These are phyloP conservation scores for Muntiacus reevesi DNA, from an alignment of 2,113 vertebrate species.

Conservation along the genomic window DNA sequence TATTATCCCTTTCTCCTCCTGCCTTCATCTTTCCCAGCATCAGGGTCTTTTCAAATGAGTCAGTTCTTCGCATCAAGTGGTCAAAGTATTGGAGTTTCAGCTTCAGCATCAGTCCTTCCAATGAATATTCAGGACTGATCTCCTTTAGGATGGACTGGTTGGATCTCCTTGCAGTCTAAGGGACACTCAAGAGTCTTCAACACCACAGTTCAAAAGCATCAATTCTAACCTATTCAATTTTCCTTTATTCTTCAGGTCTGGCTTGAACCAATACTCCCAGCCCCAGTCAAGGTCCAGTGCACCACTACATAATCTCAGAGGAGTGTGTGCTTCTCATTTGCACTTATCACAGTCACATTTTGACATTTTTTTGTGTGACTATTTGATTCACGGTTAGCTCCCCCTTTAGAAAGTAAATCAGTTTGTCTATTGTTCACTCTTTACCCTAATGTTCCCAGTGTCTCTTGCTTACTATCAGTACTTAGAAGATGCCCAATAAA, in stretches of 20 bases:
- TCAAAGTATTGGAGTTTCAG: neutral
- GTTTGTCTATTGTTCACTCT: neutral
- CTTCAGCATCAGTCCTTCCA: neutral
- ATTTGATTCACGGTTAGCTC: neutral
- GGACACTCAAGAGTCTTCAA: neutral
- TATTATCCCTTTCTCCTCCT: neutral
- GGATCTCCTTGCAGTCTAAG: neutral
- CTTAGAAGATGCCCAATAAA: neutral
- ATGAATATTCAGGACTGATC: neutral
- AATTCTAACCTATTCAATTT: neutral
- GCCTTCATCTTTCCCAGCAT: neutral
- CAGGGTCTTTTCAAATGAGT: neutral
- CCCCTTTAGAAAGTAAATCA: neutral
- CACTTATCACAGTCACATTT: neutral
- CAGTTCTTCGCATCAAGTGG: neutral
- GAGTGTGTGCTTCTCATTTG: neutral
- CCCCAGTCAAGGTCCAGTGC: neutral
- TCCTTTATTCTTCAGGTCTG: neutral
- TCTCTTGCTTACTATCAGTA: neutral
- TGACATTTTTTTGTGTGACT: neutral
- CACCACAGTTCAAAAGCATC: neutral
- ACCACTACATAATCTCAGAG: neutral
- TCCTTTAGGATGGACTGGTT: neutral
- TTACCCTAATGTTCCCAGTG: neutral
- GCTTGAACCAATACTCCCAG: neutral